Conservation (phyloP, 2,888 invertebrate genomes). For the Pasiphila rectangulata region DNA sequence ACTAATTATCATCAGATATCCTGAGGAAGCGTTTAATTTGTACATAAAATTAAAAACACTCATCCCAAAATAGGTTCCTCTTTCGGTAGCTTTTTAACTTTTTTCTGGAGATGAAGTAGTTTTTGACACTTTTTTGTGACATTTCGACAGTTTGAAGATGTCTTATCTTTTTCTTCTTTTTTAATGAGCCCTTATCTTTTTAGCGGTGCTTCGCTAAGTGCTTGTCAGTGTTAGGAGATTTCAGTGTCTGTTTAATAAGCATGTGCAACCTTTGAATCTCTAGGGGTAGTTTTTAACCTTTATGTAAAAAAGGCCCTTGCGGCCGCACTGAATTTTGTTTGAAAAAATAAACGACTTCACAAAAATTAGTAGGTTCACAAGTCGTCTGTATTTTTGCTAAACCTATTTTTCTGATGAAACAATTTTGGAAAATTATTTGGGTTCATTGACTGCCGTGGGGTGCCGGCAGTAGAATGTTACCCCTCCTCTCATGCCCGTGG, state of each 20-base stretch:
- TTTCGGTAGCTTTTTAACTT: conserved; percentile 48
- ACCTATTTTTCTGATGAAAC: no score
- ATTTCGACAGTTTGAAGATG: conserved; percentile 19
- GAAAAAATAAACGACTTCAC: no score
- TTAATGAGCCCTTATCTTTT: conserved; percentile 53
- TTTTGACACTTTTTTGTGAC: conserved; percentile 70
- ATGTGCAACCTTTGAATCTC: not conserved
- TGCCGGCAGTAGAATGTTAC: no score
- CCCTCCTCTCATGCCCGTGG: no score
- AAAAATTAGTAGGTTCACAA: no score
- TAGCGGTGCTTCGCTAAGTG: conserved; percentile 53
- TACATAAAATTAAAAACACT: conserved; percentile 67
- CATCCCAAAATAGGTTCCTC: conserved; percentile 39
- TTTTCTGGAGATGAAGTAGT: conserved; percentile 52
- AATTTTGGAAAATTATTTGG: no score
- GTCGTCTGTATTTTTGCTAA: no score
- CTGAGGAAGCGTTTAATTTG: conserved; percentile 72
- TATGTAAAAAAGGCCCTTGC: no score
- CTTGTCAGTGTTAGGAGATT: conserved; percentile 47
- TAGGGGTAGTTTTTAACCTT: not conserved
- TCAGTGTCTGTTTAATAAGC: not conserved
- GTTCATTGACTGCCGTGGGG: no score
- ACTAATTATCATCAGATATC: conserved; percentile 54
- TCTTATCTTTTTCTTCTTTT: no score
- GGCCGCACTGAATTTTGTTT: no score